Evolutionary conservation across 2,797 vertebrate species (phyloP), one percentile per base, ranked within the genome.

Genomic region (Garrulus glandarius): DNA sequence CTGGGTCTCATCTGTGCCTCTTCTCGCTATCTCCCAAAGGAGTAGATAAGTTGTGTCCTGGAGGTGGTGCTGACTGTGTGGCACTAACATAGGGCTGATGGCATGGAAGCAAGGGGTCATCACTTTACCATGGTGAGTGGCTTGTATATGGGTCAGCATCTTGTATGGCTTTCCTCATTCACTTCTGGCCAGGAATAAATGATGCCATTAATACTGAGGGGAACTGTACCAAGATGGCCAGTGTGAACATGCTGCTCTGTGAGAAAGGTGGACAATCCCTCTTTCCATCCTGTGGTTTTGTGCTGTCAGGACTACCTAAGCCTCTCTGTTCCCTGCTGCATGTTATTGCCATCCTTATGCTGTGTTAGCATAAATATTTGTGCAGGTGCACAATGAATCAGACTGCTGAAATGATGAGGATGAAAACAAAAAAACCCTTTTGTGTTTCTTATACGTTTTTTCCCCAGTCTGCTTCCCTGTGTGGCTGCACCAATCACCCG

Each of bases 361-460:
- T 71, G 56, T 3, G 6, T 77, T 92, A 92, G 64, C 76, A 60
- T 85, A 61, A 53, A 29, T 93, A 79, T 93, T 95, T 92, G 72
- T 87, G 77, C 92, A 93, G 91, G 80, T 94, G 89, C 70, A 20
- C 0, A 12, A 44, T 93, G 76, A 95, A 68, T 92, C 89, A 80
- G 49, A 27, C 44, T 64, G 76, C 61, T 81, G 89, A 91, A 70
- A 68, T 60, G 75, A 84, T 59, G 64, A 67, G 56, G 52, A 84
- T 46, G 59, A 77, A 91, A 89, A 76, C 50, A 84, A 84, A 80
- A 56, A 41, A 36, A 2, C 0, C 4, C 30, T 57, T 68, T 52
- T 94, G 64, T 87, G 20, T 82, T 92, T 91, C 49, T 79, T 46
- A 4, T 6, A 34, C 1, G 2, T 77, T 91, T 41, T 92, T 91